These are phyloP conservation scores for Gymnopithys bicolor DNA, from an alignment of 2,797 vertebrate genomes.

Conservation along the genomic window DNA sequence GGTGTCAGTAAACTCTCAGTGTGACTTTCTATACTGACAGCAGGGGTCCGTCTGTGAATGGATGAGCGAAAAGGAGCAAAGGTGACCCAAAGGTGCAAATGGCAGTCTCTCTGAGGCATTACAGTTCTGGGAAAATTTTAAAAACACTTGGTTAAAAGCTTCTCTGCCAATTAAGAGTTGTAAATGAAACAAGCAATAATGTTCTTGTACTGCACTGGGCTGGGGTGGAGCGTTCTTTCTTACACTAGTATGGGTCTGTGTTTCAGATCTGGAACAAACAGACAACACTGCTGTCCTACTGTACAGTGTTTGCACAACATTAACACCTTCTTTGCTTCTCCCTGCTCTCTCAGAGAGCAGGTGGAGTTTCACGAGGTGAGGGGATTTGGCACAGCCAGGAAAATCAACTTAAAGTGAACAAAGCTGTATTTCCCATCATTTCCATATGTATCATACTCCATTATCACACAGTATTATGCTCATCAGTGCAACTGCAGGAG, in stretches of 20 bases:
- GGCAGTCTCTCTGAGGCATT: not conserved
- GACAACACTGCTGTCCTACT: not conserved
- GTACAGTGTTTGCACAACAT: not conserved
- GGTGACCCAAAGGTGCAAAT: not conserved
- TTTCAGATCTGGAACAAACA: not conserved
- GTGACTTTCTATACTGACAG: not conserved
- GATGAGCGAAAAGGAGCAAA: not conserved
- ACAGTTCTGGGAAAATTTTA: not conserved
- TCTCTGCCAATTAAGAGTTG: not conserved
- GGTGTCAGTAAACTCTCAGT: not conserved
- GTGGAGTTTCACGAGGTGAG: not conserved
- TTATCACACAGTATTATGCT: accelerated
- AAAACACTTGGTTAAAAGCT: not conserved
- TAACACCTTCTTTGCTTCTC: not conserved
- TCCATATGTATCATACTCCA: not conserved
- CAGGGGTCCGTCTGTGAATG: not conserved
- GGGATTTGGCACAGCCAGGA: not conserved
- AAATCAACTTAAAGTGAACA: not conserved
- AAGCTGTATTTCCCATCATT: not conserved
- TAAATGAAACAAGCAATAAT: not conserved
- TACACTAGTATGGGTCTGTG: accelerated
- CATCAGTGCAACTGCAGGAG: not conserved
- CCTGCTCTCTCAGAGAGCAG: not conserved
- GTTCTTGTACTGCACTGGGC: accelerated
- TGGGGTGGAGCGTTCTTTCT: not conserved